Base-by-base conservation (phyloP, 2,113 vertebrate genomes). In the Cisticola juncidis region DNA sequence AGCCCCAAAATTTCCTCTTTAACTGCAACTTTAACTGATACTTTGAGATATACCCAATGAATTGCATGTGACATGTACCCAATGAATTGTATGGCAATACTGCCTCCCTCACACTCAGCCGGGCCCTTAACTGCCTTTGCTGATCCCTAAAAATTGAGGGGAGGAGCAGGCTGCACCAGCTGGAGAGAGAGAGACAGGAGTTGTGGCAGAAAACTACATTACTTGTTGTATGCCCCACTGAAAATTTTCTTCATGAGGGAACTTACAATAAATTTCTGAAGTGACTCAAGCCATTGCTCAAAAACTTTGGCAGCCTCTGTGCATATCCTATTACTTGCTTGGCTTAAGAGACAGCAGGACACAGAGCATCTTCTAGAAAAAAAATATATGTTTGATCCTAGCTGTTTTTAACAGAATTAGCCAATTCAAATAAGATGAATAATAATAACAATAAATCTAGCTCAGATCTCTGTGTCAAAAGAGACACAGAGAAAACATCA, bases 361-460 rank as follows among this genome's bases (percentile, higher is more conserved):
- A 66, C n/a, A 92, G 51, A 48, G 17, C 19, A 76, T 89, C 69
- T 90, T 94, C 73, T 78, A 44, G 79, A 11, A 68, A 42, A 54
- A 64, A 36, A 47, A 12, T 19, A 14, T 2, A 47, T 13, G 12
- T 68, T 86, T 84, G 53, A 89, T 79, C 83, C n/a, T 94, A 79
- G 36, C 38, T 68, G 45, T 84, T 94, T 91, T n/a, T 69, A 33
- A 17, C 28, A 71, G 28, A 81, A 81, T 74, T 81, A 91, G 69
- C 73, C 81, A 87, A 86, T 31, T 89, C 70, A 92, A 89, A 89
- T 38, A 93, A 77, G 45, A 51, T 47, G 23, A 80, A 91, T 20
- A 84, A 48, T 17, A 80, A 87, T 50, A 70, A 87, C 19, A 85
- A 85, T 56, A 74, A 42, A 62, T 47, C 26, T 44, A 48, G 4